Conservation (phyloP, 2,888 invertebrate genomes). For the Dioctria rufipes region DNA sequence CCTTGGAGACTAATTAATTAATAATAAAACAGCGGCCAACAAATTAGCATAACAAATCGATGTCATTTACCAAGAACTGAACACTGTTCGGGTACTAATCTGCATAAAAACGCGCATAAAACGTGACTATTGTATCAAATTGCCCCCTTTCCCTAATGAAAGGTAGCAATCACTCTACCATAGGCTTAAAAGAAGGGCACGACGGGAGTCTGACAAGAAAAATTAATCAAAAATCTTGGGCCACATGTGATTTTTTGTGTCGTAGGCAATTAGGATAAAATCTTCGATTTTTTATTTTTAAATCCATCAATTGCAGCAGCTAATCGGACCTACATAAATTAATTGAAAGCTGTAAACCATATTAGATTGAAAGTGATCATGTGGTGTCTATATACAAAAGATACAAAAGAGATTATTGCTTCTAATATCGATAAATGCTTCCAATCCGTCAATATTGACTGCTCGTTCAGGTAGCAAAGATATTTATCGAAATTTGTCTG, state of each 20-base stretch:
- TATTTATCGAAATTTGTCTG: not conserved
- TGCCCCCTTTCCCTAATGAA: not conserved
- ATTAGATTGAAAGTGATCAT: not conserved
- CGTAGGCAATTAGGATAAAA: not conserved
- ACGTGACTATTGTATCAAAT: slow-evolving; percentile 24
- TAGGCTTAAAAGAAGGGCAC: not conserved
- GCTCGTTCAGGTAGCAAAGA: not conserved
- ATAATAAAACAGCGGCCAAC: not conserved
- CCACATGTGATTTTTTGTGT: not conserved
- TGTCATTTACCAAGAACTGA: slow-evolving; percentile 13
- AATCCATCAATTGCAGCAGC: not conserved
- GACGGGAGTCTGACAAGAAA: slow-evolving; percentile 2
- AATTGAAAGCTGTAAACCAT: not conserved
- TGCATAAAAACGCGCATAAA: slow-evolving; percentile 24
- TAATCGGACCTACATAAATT: not conserved
- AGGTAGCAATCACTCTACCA: too few species aligned
- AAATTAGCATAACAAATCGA: slow-evolving; percentile 31
- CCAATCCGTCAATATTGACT: slow-evolving; percentile 1
- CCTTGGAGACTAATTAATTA: slow-evolving; percentile 6
- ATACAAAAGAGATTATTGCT: too few species aligned
- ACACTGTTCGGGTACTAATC: not conserved
- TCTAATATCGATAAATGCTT: not conserved
- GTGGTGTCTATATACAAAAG: not conserved
- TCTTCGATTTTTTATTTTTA: not conserved
- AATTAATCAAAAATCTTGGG: slow-evolving; percentile 14